Base-by-base conservation (phyloP, 1,140 invertebrate genomes). In the Elymnias hypermnestra region DNA sequence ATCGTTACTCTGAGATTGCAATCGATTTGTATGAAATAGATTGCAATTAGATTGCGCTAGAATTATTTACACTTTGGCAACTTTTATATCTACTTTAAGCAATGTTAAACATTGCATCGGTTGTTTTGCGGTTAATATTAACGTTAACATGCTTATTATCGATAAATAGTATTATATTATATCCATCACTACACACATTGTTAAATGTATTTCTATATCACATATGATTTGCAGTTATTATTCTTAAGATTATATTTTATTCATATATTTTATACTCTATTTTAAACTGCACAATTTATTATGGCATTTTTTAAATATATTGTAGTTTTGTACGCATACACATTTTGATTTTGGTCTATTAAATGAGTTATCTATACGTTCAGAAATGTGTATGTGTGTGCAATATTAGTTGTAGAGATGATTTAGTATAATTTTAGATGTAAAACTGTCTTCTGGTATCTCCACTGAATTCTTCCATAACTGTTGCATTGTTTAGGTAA, bases 381-480 rank as follows among this genome's bases (percentile, higher is more conserved):
- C 66, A 72, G 57, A 73, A 82, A 81, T 84, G 81, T 84, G 81
- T 84, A 84, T 84, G 81, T 84, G 78, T 83, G 78, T 84, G 81
- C 78, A 84, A 84, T 84, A 84, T 83, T 84, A 84, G 78, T 81
- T 84, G 47, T 82, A 77, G 63, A 66, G 28, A 69, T 56, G 58
- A 68, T 75, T 72, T 70, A 67, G 69, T 72, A 72, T 74, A 62
- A 68, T 70, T 69, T 78, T 71, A 72, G 62, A 44, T 53, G 45
- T 50, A 55, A 66, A 68, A 46, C 38, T 41, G 26, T 58, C 35
- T 58, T 72, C 47, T 61, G 52, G 38, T 35, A 42, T 15, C 58
- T 55, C 46, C 57, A 46, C 57, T 53, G 35, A 35, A 67, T 68
- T 61, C 76, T 82, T 82, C 77, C 77, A 73, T 58, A 52, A 55